Conservation (phyloP, 2,888 invertebrate genomes). For the Zaprionus lineosus region DNA sequence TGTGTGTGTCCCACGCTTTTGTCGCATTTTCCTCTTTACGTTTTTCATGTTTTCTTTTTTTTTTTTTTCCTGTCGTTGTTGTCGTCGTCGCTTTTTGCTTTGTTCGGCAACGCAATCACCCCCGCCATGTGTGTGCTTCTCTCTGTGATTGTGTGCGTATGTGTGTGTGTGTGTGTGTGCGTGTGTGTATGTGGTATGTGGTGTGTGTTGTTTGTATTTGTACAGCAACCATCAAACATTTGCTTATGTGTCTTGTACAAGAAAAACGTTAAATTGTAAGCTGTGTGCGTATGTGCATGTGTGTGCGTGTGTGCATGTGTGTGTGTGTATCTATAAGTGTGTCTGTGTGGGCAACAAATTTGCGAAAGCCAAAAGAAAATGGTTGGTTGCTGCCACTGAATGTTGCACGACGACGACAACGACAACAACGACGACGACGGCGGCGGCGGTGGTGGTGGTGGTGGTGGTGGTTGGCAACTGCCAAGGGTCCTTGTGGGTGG, state of each 20-base stretch:
- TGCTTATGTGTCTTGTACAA: conserved; percentile 59
- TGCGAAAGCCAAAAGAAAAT: conserved; percentile 73
- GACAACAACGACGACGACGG: no score
- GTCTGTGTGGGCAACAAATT: conserved; percentile 53
- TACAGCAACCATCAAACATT: conserved; percentile 81
- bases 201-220: conserved; percentile 77
- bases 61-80: conserved; percentile 12
- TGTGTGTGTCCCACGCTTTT: conserved; percentile 66
- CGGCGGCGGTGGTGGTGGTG: no score
- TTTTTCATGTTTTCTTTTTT: no score
- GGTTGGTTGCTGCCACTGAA: conserved; percentile 42
- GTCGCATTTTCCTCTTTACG: conserved; percentile 55
- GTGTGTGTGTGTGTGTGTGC: conserved; percentile 7
- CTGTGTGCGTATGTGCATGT: no score
- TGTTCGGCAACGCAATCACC: conserved; percentile 71
- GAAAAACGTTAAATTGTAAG: conserved; percentile 52
- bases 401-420: not conserved
- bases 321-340: not conserved
- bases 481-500: conserved; percentile 40
- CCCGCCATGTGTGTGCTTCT: conserved; percentile 34
- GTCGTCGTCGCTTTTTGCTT: conserved; percentile 54
- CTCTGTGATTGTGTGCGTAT: conserved; percentile 4
- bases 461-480: conserved; percentile 2
- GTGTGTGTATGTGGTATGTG: conserved; percentile 45
- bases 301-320: conserved; percentile 1